Evolutionary conservation across 1,140 invertebrate genomes (phyloP), one percentile per base, ranked within the genome.

Genomic region (Trachymyrmex cornetzi): DNA sequence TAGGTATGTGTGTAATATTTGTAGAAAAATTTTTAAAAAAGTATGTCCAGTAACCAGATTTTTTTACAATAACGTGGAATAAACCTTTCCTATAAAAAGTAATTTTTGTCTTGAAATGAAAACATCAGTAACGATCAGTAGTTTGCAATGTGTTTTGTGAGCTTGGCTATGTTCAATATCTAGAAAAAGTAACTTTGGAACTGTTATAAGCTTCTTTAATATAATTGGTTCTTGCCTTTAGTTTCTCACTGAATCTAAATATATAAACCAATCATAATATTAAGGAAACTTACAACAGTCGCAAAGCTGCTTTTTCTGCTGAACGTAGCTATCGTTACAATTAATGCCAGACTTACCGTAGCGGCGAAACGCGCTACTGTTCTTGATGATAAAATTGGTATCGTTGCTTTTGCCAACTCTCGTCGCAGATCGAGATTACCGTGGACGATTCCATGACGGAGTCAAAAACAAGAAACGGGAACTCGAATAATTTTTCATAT

Each of bases 351-450:
- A 44, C 38, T 50, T 79, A 9, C 19, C 24, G 19, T 48, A 22
- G 24, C 61, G 16, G 44, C 34, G 44, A 79, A 66, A 79, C 12
- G 22, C 24, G 38, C 59, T 1, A 53, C 19, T 50, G 27, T 66
- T 79, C 38, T 14, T 24, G 16, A 4, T 48, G 24, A 38, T 74
- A 34, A 63, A 14, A 77, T 16, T 34, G 22, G 0, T 38, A 66
- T 87, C 74, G 75, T 88, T 59, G 64, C 67, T 80, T 64, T 88
- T 74, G 77, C 24, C 71, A n/a, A 50, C 50, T 16, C 72, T 59
- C 34, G 48, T 88, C 22, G 71, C 66, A 74, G 69, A 61, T 77
- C 87, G 87, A 88, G 87, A 89, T 77, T 85, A 89, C 64, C 57
- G 74, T 69, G 80, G 72, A 77, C 77, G 63, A 71, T 69, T 38